phyloP scores from a whole-genome alignment of 2,888 invertebrate genomes.

The Tillus elongatus region DNA sequence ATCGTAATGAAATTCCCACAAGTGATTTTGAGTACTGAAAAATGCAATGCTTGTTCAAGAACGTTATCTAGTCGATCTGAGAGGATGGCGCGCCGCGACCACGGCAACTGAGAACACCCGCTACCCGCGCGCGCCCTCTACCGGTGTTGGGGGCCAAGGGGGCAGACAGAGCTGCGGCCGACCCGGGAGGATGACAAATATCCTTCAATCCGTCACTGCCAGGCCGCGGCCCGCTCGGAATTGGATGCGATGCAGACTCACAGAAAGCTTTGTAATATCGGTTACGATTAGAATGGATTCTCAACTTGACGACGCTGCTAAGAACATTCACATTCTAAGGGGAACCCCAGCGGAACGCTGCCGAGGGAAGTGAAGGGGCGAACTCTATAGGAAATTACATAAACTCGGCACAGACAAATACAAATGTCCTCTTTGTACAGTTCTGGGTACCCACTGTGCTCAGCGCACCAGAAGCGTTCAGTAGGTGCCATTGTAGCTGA shows the following conservation, averaged over 20 bases:
- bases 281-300: conserved; percentile 34
- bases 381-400: conserved; percentile 47
- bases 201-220: conserved; percentile 62
- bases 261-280: conserved; percentile 45
- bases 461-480: conserved; percentile 39
- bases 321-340: conserved; percentile 33
- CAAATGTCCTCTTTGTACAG: conserved; percentile 45
- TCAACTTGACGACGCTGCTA: conserved; percentile 9
- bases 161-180: conserved; percentile 42
- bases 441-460: conserved; percentile 40
- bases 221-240: conserved; percentile 43
- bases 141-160: conserved; percentile 29
- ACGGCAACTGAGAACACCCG: background rate
- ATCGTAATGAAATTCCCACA: conserved; percentile 33
- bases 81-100: conserved; percentile 14
- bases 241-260: conserved; percentile 45
- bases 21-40: conserved; percentile 34
- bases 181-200: conserved; percentile 60
- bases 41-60: conserved; percentile 40
- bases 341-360: conserved; percentile 36
- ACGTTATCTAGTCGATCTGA: conserved; percentile 35
- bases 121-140: conserved; percentile 3
- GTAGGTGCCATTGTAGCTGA: conserved; percentile 34
- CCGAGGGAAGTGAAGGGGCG: conserved; percentile 34
- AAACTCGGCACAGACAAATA: conserved; percentile 46